Conservation (phyloP, 2,113 vertebrate species). For the Galeopterus variegatus region DNA sequence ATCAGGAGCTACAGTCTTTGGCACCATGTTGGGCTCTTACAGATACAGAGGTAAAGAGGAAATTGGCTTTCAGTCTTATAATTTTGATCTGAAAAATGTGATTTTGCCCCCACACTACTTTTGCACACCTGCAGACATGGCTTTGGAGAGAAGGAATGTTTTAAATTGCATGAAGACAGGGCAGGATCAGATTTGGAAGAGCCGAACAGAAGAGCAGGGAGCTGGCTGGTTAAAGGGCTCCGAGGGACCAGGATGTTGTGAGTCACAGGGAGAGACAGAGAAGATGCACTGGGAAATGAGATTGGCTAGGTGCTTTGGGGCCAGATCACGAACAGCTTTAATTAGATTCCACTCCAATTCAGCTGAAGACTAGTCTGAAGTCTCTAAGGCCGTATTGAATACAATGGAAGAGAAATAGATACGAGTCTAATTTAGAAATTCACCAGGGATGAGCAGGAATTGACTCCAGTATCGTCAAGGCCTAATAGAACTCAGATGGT, state of each 20-base stretch:
- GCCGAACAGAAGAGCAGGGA: not conserved
- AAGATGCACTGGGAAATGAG: not conserved
- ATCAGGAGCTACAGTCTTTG: not conserved
- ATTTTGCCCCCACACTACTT: not conserved
- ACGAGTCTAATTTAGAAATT: conserved; percentile 10
- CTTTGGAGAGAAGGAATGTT: not conserved
- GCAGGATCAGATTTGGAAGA: not conserved
- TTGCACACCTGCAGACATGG: not conserved
- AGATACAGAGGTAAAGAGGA: not conserved
- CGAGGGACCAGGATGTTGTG: not conserved
- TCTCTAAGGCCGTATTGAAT: not conserved
- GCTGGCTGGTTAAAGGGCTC: not conserved
- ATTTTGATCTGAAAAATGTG: not conserved
- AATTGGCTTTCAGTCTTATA: not conserved
- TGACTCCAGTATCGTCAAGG: not conserved
- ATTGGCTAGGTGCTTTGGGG: not conserved
- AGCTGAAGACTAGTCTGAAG: not conserved
- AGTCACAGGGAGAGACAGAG: not conserved
- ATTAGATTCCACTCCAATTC: conserved; percentile 20
- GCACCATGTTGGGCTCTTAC: not conserved
- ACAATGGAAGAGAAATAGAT: not conserved
- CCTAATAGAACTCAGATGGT: conserved; percentile 6
- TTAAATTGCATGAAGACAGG: not conserved
- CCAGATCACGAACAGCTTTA: not conserved
- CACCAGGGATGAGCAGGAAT: conserved; percentile 11